Base-by-base conservation (phyloP, 2,113 vertebrate species). In the Salvelinus sp. region DNA sequence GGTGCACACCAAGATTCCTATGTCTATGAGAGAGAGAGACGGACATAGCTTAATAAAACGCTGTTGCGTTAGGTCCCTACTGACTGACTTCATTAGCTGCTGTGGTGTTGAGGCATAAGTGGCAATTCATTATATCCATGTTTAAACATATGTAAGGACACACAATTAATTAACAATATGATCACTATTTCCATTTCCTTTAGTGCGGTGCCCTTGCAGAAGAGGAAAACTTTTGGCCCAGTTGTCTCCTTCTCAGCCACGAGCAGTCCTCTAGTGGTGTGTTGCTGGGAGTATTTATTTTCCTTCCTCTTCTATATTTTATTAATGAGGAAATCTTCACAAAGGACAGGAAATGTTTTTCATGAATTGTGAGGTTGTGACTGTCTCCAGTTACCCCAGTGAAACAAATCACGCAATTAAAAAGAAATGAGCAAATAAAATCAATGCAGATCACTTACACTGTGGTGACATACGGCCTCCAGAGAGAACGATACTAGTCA, bases 341-440 rank as follows among this genome's bases (percentile, higher is more conserved):
- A 82, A 80, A 76, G 70, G 68, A 82, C 78, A 82, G 75, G 76
- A 77, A 85, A 88, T 83, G 83, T 85, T 86, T 89, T 86, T 89
- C 81, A 88, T 85, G 90, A 90, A 89, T 83, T 82, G 79, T 60
- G 78, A 86, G 74, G 80, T 80, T 88, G 86, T 54, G 77, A 85
- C 79, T 76, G 77, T 82, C 74, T 91, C 81, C 79, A 33, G 80
- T 92, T 90, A 85, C 90, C 4, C 81, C 84, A 84, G 80, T 88
- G 82, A 91, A 91, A 91, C 87, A 91, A 91, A 91, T 88, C 81
- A 82, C 78, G 81, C 88, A 88, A 92, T 92, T 92, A 91, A 90
- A 91, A 90, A 90, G 86, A 85, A 91, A 92, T 86, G 83, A 91
- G 87, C 79, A 78, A 85, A 91, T 84, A 82, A 72, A 90, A 91